Evolutionary conservation across 2,113 vertebrate genomes (phyloP).

Genomic region (Plotosus lineatus): DNA sequence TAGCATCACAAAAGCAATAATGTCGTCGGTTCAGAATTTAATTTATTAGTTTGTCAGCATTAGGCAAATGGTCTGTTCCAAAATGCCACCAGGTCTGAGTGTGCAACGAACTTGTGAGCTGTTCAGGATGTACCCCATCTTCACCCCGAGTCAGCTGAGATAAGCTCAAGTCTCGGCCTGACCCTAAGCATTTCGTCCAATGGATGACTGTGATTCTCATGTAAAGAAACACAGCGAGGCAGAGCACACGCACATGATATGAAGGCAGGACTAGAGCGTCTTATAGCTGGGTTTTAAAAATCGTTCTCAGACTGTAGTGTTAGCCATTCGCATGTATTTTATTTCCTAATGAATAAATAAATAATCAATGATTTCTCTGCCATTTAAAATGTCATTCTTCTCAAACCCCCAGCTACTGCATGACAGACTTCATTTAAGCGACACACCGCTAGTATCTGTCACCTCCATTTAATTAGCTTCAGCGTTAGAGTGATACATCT

Average conservation of each 20-base stretch:
- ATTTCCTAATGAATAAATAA: not conserved
- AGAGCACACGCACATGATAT: not conserved
- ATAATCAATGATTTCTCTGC: not conserved
- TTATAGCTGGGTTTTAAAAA: not conserved
- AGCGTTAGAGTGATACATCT: conserved; percentile 33
- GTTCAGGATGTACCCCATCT: no score
- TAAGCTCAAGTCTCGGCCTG: no score
- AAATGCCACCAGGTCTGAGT: no score
- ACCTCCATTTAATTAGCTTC: conserved; percentile 20
- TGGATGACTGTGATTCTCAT: not conserved
- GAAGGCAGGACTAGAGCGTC: not conserved
- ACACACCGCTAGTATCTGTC: not conserved
- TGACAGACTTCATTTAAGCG: conserved; percentile 8
- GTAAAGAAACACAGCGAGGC: not conserved
- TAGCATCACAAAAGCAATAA: not conserved
- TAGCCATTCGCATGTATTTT: not conserved
- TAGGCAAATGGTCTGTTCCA: no score
- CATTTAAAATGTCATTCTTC: conserved; percentile 1
- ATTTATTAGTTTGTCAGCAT: no score
- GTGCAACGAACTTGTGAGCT: no score
- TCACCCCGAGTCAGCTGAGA: no score
- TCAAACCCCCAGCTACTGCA: not conserved
- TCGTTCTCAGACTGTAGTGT: not conserved
- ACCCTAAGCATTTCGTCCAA: no score
- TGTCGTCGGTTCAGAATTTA: no score